Evolutionary conservation across 2,113 vertebrate species (phyloP).

Genomic region (Balaenoptera acutorostrata): DNA sequence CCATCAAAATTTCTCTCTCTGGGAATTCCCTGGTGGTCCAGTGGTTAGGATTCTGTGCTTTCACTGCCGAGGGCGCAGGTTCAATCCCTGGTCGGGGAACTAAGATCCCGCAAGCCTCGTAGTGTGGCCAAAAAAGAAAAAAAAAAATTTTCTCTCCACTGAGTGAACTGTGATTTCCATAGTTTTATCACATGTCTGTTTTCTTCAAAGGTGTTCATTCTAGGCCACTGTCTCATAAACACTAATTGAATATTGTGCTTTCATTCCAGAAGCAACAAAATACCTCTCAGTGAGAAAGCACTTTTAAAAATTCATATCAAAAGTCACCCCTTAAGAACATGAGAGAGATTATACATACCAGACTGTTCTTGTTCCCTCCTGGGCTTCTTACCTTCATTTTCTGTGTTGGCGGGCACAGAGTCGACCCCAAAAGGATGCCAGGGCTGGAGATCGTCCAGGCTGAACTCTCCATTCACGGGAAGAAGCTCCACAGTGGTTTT

Average conservation of each 20-base stretch:
- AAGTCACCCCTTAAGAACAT: background rate
- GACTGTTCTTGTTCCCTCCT: background rate
- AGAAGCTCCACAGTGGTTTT: constrained; percentile 92
- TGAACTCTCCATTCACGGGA: constrained; percentile 89
- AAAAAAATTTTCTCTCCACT: background rate
- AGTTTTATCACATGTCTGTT: background rate
- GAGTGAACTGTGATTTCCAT: background rate
- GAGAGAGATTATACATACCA: background rate
- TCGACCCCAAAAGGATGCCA: constrained; percentile 95
- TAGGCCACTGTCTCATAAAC: background rate
- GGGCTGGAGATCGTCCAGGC: constrained; percentile 90
- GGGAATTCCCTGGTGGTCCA: no score
- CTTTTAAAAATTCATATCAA: background rate
- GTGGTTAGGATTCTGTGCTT: no score
- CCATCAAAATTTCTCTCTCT: background rate
- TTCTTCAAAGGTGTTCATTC: background rate
- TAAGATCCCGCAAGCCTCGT: no score
- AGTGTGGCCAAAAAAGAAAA: no score
- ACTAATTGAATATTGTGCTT: background rate
- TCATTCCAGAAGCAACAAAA: background rate
- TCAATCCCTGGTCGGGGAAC: no score
- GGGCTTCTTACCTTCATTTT: constrained; percentile 90
- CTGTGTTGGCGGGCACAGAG: constrained; percentile 93
- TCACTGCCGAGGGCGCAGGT: no score
- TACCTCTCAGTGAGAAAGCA: background rate